Percentiles rank a stretch among this genome's conserved stretches.
Evolutionary conservation across 2,113 vertebrate genomes (phyloP).

Genomic region (Corydoras sp.): DNA sequence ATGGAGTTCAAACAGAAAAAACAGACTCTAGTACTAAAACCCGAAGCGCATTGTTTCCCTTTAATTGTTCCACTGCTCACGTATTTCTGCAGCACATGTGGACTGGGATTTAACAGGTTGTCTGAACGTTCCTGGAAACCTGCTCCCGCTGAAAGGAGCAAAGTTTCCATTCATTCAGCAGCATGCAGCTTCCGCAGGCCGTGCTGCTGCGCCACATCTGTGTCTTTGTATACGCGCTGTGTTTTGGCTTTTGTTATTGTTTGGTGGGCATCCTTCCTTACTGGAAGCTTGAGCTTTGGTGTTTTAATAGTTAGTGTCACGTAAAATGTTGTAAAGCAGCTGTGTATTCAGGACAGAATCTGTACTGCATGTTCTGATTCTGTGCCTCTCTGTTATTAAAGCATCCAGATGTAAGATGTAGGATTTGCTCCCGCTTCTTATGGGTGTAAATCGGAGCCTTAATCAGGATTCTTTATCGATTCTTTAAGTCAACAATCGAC

Average conservation of each 20-base stretch:
- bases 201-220: not conserved
- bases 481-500: too few species aligned
- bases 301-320: not conserved
- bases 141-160: constrained; percentile 36
- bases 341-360: not conserved
- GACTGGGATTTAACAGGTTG: constrained; percentile 21
- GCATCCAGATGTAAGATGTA: too few species aligned
- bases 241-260: not conserved
- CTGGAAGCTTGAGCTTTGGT: not conserved
- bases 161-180: constrained; percentile 9
- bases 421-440: too few species aligned
- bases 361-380: not conserved
- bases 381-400: too few species aligned
- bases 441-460: too few species aligned
- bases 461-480: too few species aligned
- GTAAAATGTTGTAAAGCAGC: not conserved
- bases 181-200: not conserved
- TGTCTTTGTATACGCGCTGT: not conserved
- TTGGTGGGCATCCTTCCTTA: not conserved
- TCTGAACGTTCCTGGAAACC: constrained; percentile 35
- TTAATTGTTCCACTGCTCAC: not conserved
- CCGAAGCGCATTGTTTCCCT: not conserved
- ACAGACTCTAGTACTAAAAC: too few species aligned
- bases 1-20: too few species aligned
- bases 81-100: not conserved